phyloP scores from a whole-genome alignment of 2,888 invertebrate species.

The Liodrosophila aerea region DNA sequence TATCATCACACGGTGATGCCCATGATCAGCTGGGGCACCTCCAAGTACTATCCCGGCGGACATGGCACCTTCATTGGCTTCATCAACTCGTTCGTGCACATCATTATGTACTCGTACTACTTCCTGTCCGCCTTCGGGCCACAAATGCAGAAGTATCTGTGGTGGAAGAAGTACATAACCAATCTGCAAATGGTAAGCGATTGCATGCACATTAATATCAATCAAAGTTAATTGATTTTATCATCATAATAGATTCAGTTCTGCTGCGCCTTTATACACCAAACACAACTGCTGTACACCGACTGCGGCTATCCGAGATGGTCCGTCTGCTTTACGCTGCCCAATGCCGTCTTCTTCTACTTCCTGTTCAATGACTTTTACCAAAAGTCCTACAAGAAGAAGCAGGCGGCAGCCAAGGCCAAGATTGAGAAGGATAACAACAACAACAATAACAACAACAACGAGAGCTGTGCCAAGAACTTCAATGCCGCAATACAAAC shows the following conservation, averaged over 20 bases:
- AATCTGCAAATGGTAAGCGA: conserved; percentile 94
- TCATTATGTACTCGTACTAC: conserved; percentile 97
- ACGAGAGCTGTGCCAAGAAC: conserved; percentile 70
- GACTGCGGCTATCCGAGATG: conserved; percentile 95
- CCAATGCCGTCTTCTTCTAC: conserved; percentile 96
- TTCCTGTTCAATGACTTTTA: conserved; percentile 96
- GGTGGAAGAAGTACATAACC: conserved; percentile 97
- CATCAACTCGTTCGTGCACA: conserved; percentile 96
- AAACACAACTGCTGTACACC: conserved; percentile 91
- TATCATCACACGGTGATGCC: conserved; percentile 98
- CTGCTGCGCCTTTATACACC: conserved; percentile 93
- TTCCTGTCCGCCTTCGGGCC: conserved; percentile 95
- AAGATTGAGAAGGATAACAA: conserved; percentile 47
- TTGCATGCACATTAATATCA: no score
- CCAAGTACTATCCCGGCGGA: conserved; percentile 93
- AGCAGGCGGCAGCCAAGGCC: conserved; percentile 73
- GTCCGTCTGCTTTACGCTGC: conserved; percentile 91
- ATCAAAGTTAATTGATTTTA: no score
- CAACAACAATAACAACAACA: conserved; percentile 66
- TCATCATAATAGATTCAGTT: conserved; percentile 89
- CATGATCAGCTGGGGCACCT: conserved; percentile 95
- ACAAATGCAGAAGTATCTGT: conserved; percentile 92
- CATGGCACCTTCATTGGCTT: conserved; percentile 93
- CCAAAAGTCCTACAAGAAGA: conserved; percentile 87
- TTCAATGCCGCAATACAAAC: conserved; percentile 57